Evolutionary conservation across 2,113 vertebrate genomes (phyloP).

Genomic region (Sceloporus tristichus): DNA sequence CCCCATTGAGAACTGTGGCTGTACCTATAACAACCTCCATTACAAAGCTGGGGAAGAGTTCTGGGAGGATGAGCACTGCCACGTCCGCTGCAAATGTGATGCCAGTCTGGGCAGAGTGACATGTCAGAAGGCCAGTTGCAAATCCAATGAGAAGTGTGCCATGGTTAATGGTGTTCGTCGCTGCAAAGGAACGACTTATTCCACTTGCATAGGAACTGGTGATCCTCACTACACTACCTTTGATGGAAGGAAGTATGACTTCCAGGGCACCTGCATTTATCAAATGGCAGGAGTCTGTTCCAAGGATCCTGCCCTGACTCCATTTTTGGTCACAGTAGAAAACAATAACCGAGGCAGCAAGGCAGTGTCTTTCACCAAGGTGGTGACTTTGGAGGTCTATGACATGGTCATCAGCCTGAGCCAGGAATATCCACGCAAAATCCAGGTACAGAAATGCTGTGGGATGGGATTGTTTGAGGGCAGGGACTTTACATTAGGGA

Average conservation of each 20-base stretch:
- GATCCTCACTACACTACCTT: conserved; percentile 85
- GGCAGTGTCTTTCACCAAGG: conserved; percentile 79
- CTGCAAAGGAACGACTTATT: conserved; percentile 46
- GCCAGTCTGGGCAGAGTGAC: conserved; percentile 21
- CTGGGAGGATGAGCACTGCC: conserved; percentile 68
- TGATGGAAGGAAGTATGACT: conserved; percentile 77
- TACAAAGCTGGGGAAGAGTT: conserved; percentile 59
- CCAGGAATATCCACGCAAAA: conserved; percentile 52
- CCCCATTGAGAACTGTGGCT: conserved; percentile 61
- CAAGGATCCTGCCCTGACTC: conserved; percentile 58
- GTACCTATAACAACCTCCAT: conserved; percentile 45
- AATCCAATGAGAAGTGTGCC: conserved; percentile 39
- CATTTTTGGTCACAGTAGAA: conserved; percentile 78
- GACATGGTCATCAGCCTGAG: conserved; percentile 74
- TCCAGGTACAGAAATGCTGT: conserved; percentile 55
- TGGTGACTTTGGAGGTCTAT: conserved; percentile 76
- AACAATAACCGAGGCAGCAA: conserved; percentile 79
- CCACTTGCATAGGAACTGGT: conserved; percentile 78
- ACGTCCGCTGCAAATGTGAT: conserved; percentile 58
- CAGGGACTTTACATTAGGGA: background rate
- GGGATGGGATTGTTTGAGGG: fast-evolving
- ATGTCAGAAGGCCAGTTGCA: conserved; percentile 28
- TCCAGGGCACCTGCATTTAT: conserved; percentile 85
- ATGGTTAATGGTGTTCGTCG: conserved; percentile 28
- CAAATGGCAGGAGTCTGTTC: conserved; percentile 54